These are phyloP conservation scores for Plecotus auritus DNA, from an alignment of 2,113 vertebrate species.

Conservation along the genomic window DNA sequence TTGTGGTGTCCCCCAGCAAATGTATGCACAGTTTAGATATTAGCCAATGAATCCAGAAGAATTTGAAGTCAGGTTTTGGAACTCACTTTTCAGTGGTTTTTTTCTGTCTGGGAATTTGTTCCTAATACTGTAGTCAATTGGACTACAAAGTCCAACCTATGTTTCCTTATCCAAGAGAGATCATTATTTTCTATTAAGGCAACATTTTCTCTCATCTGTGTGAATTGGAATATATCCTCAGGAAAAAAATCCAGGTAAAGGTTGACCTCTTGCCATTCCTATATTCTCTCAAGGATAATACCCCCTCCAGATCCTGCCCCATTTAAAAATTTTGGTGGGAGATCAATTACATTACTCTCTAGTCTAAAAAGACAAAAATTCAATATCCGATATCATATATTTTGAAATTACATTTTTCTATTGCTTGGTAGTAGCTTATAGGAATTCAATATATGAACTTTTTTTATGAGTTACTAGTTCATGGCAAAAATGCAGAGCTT, in stretches of 20 bases:
- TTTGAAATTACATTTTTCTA: background rate
- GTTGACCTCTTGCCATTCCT: background rate
- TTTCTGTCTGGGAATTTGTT: background rate
- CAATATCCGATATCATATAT: background rate
- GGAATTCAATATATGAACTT: background rate
- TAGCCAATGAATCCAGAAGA: background rate
- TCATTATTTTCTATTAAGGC: background rate
- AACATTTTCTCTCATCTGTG: background rate
- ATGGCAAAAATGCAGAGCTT: background rate
- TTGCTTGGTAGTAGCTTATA: background rate
- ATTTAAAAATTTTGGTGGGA: background rate
- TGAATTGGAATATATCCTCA: background rate
- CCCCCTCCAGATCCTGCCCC: background rate
- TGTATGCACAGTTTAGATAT: background rate
- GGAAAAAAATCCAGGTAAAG: background rate
- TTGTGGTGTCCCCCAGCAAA: background rate
- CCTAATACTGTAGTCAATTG: background rate
- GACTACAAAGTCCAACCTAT: background rate
- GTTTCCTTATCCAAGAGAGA: background rate
- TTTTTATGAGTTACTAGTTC: background rate
- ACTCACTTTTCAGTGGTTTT: background rate
- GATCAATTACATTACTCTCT: background rate
- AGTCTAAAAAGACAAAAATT: background rate
- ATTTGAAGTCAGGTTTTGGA: background rate
- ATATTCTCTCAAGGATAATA: background rate